These are phyloP conservation scores for Acanthurus tractus DNA, from an alignment of 2,797 vertebrate species.

Conservation along the genomic window DNA sequence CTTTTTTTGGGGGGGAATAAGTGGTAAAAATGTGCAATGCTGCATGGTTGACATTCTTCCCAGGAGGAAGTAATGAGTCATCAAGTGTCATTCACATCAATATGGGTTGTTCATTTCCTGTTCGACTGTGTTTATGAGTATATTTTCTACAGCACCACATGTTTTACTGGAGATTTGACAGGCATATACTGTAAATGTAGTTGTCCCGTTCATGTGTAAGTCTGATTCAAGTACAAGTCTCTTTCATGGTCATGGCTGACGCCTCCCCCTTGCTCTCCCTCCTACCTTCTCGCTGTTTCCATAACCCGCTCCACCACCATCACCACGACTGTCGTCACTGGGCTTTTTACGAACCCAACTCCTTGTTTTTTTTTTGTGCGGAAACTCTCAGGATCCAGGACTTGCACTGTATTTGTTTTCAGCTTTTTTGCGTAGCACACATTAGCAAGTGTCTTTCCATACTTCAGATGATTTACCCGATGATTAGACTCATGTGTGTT, in stretches of 20 bases:
- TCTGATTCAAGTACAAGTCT: constrained; percentile 14
- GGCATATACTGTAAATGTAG: background rate
- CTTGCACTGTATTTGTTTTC: constrained; percentile 42
- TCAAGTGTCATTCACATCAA: constrained; percentile 26
- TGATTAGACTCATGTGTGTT: constrained; percentile 13
- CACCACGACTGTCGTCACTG: constrained; percentile 65
- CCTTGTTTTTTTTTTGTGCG: constrained; percentile 33
- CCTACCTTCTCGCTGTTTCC: constrained; percentile 50
- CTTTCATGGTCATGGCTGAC: constrained; percentile 17
- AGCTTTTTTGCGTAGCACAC: background rate
- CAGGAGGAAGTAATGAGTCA: constrained; percentile 11
- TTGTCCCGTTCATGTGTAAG: background rate
- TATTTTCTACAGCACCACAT: constrained; percentile 21
- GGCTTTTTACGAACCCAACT: constrained; percentile 58
- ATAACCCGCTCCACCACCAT: constrained; percentile 54
- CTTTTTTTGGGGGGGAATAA: constrained; percentile 2
- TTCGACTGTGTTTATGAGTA: background rate
- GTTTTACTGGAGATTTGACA: constrained; percentile 21
- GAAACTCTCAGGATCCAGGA: constrained; percentile 52
- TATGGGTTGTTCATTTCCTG: background rate
- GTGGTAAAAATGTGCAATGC: constrained; percentile 6
- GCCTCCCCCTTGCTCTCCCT: constrained; percentile 19
- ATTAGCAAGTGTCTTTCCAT: background rate
- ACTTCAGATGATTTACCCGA: constrained; percentile 4
- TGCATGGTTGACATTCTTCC: background rate